Evolutionary conservation across 2,797 vertebrate species (phyloP).

Genomic region (Phylloscopus collybita): DNA sequence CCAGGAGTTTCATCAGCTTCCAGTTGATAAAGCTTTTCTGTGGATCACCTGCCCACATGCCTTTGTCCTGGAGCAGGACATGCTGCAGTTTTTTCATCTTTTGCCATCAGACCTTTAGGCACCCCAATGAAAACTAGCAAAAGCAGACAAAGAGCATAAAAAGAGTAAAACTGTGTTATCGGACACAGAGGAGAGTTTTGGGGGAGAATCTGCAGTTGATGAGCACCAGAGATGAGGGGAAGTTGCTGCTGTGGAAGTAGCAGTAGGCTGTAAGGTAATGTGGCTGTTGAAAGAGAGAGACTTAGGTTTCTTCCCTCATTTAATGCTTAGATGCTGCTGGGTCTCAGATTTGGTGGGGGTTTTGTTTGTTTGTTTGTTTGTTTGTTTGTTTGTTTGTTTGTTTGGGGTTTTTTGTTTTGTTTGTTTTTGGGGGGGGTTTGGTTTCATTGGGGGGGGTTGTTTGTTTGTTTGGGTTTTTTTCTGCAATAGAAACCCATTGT

Average conservation of each 20-base stretch:
- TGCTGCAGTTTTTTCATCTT: neutral
- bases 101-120: neutral
- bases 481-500: neutral
- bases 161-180: neutral
- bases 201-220: neutral
- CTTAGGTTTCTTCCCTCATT: neutral
- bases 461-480: neutral
- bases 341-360: neutral
- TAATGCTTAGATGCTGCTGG: neutral
- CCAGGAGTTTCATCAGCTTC: slow-evolving; percentile 43
- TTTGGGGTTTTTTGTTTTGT: too few relatives aligned
- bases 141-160: neutral
- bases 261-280: neutral
- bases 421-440: too few relatives aligned
- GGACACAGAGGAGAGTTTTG: neutral
- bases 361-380: too few relatives aligned
- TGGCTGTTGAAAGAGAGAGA: neutral
- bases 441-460: too few relatives aligned
- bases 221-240: neutral
- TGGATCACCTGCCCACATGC: slow-evolving; percentile 25
- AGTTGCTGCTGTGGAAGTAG: neutral
- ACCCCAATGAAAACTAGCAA: neutral
- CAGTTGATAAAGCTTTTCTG: slow-evolving; percentile 29
- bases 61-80: neutral
- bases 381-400: too few relatives aligned